Percentiles rank a stretch among this genome's conserved stretches.
These are phyloP conservation scores for Lycocorax pyrrhopterus DNA, from an alignment of 2,113 vertebrate species.

Conservation along the genomic window DNA sequence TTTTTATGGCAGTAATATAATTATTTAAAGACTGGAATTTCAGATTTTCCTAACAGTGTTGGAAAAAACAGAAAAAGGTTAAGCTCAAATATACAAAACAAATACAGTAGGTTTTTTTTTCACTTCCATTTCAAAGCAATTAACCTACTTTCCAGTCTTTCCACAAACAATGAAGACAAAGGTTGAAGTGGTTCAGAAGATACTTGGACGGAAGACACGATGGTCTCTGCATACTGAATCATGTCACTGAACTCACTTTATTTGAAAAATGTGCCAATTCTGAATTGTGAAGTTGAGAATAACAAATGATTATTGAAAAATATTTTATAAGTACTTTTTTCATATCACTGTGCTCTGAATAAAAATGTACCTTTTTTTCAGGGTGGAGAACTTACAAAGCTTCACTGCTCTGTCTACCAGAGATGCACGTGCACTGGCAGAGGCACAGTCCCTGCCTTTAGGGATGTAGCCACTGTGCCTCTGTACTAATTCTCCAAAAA, in stretches of 20 bases:
- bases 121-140: constrained; percentile 7
- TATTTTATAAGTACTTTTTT: background rate
- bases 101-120: background rate
- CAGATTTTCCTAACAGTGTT: constrained; percentile 62
- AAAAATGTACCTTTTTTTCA: background rate
- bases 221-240: background rate
- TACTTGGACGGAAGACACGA: background rate
- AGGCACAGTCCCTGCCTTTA: background rate
- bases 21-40: constrained; percentile 53
- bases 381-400: background rate
- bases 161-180: constrained; percentile 47
- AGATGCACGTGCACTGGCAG: background rate
- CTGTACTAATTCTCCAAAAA: background rate
- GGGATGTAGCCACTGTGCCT: background rate
- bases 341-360: background rate
- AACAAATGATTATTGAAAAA: background rate
- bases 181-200: constrained; percentile 29
- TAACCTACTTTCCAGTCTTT: constrained; percentile 50
- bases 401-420: background rate
- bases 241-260: background rate
- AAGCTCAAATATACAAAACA: constrained; percentile 30
- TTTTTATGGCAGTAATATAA: constrained; percentile 60
- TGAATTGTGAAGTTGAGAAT: background rate
- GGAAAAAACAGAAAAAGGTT: constrained; percentile 53
- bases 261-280: background rate